Base-by-base conservation (phyloP, 2,888 invertebrate genomes). In the Andrena praecox region DNA sequence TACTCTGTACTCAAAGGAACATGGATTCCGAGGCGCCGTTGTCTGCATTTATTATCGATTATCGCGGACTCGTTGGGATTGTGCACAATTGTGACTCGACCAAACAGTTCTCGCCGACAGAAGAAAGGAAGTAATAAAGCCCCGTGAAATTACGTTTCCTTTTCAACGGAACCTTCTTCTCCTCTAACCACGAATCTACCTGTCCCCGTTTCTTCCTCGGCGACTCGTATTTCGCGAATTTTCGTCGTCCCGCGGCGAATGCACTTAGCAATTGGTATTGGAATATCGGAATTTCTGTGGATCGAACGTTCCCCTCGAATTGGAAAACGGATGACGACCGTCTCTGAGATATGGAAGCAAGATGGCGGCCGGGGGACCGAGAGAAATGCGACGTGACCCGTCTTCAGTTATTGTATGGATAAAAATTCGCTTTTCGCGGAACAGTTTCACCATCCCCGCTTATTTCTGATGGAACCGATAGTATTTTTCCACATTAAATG, bases 101-200 rank as follows among this genome's bases (percentile, higher is more conserved):
- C 50, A 27, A 48, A 71, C 64, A 78, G 35, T 79, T 56, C 68
- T 33, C 29, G 52, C 62, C 48, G 62, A 48, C 68, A 16, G 12
- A 42, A 54, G 67, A 67, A 62, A 29, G 54, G 63, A 48, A 20
- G 62, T 74, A 78, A 78, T 78, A 78, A 78, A 80, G 70, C 60
- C 27, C 69, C 54, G 60, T 48, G 27, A 78, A 78, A 80, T 60
- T 71, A 78, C 31, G 66, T 62, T 67, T 62, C 71, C 33, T 48
- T 78, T 7, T 35, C 52, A 56, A 67, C 16, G 12, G 12, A 6
- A 8, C 27, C 12, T 20, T 6, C 4, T n/a, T 0, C 12, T 12
- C 35, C 24, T 20, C 64, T 20, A 12, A 12, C 24, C 24, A 68
- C 31, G 8, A 48, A n/a, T 8, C 31, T 33, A 64, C 56, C 68